A percentile compares a stretch with the other conserved stretches of the same genome.
Evolutionary conservation across 2,888 invertebrate genomes (phyloP).

Genomic region (Cylindroiulus punctatus): DNA sequence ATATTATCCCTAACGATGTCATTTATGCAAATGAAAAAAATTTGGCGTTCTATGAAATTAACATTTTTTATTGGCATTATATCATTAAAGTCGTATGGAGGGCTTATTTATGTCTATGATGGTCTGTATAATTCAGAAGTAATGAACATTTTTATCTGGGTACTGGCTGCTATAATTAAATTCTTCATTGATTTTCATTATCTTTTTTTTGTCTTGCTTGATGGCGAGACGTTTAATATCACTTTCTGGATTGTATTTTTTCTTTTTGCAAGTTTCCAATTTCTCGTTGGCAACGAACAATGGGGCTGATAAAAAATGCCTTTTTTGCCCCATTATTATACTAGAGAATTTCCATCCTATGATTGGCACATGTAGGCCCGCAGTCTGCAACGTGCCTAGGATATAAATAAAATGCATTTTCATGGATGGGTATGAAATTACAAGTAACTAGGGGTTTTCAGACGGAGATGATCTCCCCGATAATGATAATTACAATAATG

Average conservation of each 20-base stretch:
- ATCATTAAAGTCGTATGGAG: conserved; percentile 20
- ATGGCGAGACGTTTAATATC: conserved; percentile 17
- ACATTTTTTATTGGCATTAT: conserved; percentile 33
- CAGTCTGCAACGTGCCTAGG: conserved; percentile 20
- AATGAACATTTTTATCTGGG: conserved; percentile 34
- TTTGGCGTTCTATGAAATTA: conserved; percentile 10
- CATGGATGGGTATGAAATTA: conserved; percentile 32
- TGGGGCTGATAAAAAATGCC: neutral
- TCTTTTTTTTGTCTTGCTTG: neutral
- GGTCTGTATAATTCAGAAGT: conserved; percentile 12
- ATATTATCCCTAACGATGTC: neutral
- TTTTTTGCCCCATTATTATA: conserved; percentile 11
- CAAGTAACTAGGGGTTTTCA: conserved; percentile 13
- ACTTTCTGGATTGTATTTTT: neutral
- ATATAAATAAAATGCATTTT: conserved; percentile 27
- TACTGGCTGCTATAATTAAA: conserved; percentile 36
- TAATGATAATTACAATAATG: conserved; percentile 25
- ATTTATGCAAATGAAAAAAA: conserved; percentile 24
- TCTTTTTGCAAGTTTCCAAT: conserved; percentile 10
- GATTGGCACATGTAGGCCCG: conserved; percentile 38
- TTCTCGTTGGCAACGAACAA: neutral
- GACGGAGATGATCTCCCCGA: neutral
- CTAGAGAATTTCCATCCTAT: conserved; percentile 29
- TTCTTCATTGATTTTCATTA: conserved; percentile 34
- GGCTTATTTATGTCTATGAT: neutral